phyloP scores from a whole-genome alignment of 2,797 vertebrate genomes.

The Psittacula echo region DNA sequence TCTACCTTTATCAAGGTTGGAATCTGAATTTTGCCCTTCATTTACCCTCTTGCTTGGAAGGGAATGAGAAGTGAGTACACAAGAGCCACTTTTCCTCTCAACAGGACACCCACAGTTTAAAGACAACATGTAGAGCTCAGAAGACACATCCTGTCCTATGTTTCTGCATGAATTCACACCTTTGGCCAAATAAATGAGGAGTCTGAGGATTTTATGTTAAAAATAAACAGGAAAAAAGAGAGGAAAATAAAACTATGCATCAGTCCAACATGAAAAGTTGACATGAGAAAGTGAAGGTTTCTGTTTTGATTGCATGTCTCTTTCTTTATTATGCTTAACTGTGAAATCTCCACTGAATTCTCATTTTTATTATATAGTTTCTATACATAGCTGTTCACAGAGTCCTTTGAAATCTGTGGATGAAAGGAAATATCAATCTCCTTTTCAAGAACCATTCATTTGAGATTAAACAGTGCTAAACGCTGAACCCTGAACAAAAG shows the following conservation, averaged over 20 bases:
- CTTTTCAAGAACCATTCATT: slow-evolving; percentile 19
- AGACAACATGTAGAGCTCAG: not conserved
- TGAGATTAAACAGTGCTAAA: slow-evolving; percentile 45
- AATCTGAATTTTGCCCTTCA: not conserved
- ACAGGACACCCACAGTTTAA: not conserved
- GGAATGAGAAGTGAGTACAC: not conserved
- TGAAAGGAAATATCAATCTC: slow-evolving; percentile 11
- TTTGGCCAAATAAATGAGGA: slow-evolving; percentile 1
- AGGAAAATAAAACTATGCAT: not conserved
- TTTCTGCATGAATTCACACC: slow-evolving; percentile 24
- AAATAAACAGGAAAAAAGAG: not conserved
- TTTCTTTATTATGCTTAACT: not conserved
- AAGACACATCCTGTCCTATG: not conserved
- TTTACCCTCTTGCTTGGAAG: not conserved
- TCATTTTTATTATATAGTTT: not conserved
- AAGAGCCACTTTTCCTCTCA: not conserved
- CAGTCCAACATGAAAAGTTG: not conserved
- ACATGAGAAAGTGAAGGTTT: not conserved
- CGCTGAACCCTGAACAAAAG: slow-evolving; percentile 9
- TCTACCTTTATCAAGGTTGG: not conserved
- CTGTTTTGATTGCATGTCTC: not conserved
- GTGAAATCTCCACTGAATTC: slow-evolving; percentile 5
- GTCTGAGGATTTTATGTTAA: not conserved
- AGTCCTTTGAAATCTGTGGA: slow-evolving; percentile 18
- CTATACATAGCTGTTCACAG: not conserved